These are phyloP conservation scores for Paradisaea rubra DNA, from an alignment of 2,113 vertebrate genomes.

Conservation along the genomic window DNA sequence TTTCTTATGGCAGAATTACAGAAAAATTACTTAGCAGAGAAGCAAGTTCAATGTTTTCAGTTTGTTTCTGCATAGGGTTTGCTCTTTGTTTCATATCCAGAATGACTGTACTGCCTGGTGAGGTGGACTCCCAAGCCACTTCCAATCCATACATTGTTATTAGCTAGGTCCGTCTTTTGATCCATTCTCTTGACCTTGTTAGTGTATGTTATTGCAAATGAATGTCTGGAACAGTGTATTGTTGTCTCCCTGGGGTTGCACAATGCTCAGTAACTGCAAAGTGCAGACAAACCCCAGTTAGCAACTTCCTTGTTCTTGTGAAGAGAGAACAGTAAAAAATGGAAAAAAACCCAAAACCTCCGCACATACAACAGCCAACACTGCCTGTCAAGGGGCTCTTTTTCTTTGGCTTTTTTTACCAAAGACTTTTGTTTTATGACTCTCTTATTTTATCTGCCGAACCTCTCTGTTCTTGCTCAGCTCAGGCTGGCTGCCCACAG, in stretches of 20 bases:
- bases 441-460: neutral
- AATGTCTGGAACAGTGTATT: neutral
- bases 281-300: neutral
- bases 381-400: neutral
- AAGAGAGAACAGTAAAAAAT: neutral
- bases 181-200: neutral
- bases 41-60: neutral
- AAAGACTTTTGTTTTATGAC: neutral
- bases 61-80: neutral
- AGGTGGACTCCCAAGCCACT: neutral
- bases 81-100: neutral
- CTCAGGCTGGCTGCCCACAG: neutral
- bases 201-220: neutral
- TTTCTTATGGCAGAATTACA: neutral
- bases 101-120: neutral
- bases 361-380: neutral
- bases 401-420: neutral
- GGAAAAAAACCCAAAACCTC: rapidly evolving
- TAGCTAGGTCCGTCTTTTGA: neutral
- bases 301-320: neutral
- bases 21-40: neutral
- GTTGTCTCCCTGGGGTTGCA: neutral
- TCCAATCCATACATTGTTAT: neutral
- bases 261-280: neutral
- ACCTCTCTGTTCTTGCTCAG: neutral